Conservation (phyloP, 2,113 vertebrate species). For the Nannospalax galili region DNA sequence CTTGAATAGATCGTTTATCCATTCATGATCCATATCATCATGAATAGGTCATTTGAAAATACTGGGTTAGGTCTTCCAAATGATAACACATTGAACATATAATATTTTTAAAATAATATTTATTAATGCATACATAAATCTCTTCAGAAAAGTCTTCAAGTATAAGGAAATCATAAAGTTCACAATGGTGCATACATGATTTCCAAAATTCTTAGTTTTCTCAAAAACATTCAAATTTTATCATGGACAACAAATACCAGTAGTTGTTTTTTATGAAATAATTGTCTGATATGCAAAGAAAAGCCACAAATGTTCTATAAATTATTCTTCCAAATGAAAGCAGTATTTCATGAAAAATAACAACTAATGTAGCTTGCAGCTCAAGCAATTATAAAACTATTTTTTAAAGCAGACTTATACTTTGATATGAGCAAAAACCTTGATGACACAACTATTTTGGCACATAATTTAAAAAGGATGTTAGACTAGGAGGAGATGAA, state of each 20-base stretch:
- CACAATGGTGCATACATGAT: neutral
- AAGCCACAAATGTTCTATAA: neutral
- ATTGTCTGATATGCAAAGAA: neutral
- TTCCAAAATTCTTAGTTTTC: conserved; percentile 42
- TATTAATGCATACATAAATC: neutral
- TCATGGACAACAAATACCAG: neutral
- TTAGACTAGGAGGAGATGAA: neutral
- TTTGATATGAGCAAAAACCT: neutral
- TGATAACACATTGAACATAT: neutral
- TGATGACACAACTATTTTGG: neutral
- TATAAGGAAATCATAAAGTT: neutral
- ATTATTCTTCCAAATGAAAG: neutral
- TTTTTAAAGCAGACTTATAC: neutral
- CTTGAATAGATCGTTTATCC: neutral
- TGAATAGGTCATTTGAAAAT: neutral
- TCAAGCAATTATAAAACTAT: neutral
- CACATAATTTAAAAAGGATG: neutral
- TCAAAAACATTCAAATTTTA: neutral
- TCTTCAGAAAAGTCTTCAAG: neutral
- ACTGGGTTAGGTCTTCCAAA: neutral
- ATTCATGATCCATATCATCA: neutral
- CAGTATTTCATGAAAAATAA: neutral
- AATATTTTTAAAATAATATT: neutral
- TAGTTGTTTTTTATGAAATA: neutral
- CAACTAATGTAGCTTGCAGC: neutral